Base-by-base conservation (phyloP, 2,797 vertebrate species). In the Craterocephalus amniculus region DNA sequence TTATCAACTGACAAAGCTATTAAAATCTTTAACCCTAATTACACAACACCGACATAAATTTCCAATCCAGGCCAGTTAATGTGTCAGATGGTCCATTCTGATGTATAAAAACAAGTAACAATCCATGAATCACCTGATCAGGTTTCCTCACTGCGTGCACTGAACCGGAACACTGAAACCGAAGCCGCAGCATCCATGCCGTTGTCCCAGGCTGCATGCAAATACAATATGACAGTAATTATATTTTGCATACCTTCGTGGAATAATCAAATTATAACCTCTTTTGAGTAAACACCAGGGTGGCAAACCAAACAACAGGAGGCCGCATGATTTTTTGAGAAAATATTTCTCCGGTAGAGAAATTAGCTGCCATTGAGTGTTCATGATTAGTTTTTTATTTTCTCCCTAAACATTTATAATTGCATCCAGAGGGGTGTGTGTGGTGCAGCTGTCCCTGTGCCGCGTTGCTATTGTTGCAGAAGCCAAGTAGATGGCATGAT, bases 381-480 rank as follows among this genome's bases (percentile, higher is more conserved):
- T 74, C n/a, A 67, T 86, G 74, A 88, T 89, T 82, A 74, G 67
- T 85, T 91, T 90, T 88, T 71, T 88, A 81, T 91, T 92, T 88
- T 91, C 92, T 92, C 70, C 88, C 66, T 82, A 89, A 91, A 91
- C 83, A 91, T 67, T 75, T 83, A 22, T 89, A 87, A 91, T 92
- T 90, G 87, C 77, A 83, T 87, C 77, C 86, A 86, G 86, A 91
- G 81, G 66, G 29, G 58, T 55, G 18, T 36, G 56, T 72, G 67
- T 51, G 58, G 61, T 81, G 61, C 70, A 70, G 72, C 79, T 78
- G 67, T 56, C 67, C 26, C 34, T 26, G 73, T 8, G 61, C 35
- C 59, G 51, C 29, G 4, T 13, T 4, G 35, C 57, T 70, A 79
- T 87, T 86, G 89, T 87, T 79, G 45, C 55, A 66, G 58, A 59